Evolutionary conservation across 2,113 vertebrate species (phyloP).

Genomic region (Campylomormyrus tamandua): DNA sequence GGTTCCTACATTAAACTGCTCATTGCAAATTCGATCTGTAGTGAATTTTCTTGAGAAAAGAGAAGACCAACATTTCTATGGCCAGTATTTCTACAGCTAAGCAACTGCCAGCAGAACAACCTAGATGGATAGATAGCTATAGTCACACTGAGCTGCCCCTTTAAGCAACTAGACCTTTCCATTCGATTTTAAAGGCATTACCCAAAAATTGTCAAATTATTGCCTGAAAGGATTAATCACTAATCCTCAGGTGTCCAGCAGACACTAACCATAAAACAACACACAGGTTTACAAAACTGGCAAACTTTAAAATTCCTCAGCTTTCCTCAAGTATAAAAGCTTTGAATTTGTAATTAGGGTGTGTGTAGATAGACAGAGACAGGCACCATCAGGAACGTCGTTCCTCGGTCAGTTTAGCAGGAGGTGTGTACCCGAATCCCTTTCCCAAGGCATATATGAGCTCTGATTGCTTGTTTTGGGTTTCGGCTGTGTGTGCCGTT

Average conservation of each 20-base stretch:
- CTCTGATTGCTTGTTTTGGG: not conserved
- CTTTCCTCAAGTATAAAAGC: not conserved
- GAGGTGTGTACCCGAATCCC: not conserved
- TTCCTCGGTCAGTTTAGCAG: not conserved
- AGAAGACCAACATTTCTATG: not conserved
- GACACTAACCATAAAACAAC: not conserved
- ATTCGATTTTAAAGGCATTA: not conserved
- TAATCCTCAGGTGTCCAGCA: not conserved
- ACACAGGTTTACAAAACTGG: not conserved
- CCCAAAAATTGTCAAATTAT: not conserved
- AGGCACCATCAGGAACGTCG: not conserved
- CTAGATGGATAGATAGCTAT: not conserved
- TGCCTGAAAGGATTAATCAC: not conserved
- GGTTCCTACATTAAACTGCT: no score
- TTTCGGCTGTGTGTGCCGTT: not conserved
- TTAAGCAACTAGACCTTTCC: not conserved
- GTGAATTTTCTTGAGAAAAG: not conserved
- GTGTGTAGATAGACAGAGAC: not conserved
- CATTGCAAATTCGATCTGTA: not conserved
- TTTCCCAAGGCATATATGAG: not conserved
- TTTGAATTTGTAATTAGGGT: not conserved
- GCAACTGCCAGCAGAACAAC: not conserved
- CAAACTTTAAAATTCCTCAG: not conserved
- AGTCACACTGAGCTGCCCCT: not conserved
- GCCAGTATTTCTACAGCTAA: not conserved